A percentile compares a stretch with the other conserved stretches of the same genome.
Evolutionary conservation across 2,797 vertebrate species (phyloP).

Genomic region (Enteromius unitaeniatus): DNA sequence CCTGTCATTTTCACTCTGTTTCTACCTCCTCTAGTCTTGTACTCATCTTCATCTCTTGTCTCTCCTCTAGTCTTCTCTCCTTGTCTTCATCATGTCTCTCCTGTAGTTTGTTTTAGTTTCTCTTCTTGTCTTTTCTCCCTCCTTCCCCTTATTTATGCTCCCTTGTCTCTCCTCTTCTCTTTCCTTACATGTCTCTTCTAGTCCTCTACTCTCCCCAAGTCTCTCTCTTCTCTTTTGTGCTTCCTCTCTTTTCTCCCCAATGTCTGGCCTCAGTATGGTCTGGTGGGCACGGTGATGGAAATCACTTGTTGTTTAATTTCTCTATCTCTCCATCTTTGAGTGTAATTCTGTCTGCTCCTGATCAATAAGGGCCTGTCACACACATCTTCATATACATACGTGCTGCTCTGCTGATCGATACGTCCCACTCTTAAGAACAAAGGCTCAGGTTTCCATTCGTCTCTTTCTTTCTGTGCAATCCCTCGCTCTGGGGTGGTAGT

Average conservation of each 20-base stretch:
- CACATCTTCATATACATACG: constrained; percentile 24
- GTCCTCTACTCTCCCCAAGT: background rate
- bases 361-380: constrained; percentile 27
- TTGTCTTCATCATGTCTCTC: background rate
- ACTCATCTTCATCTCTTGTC: too few relatives aligned
- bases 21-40: too few relatives aligned
- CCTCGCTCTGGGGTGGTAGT: constrained; percentile 8
- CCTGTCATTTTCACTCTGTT: background rate
- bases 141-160: background rate
- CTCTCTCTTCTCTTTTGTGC: background rate
- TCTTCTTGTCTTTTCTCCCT: constrained; percentile 1
- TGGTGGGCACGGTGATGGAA: background rate
- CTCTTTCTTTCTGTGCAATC: constrained; percentile 22
- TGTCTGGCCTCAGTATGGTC: background rate
- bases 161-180: background rate
- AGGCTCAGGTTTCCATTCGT: constrained; percentile 33
- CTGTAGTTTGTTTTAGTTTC: too few relatives aligned
- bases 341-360: background rate
- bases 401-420: background rate
- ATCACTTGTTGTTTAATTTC: constrained; percentile 26
- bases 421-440: background rate
- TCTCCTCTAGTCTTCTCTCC: too few relatives aligned
- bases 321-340: background rate
- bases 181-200: background rate
- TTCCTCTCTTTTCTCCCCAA: background rate